phyloP scores from a whole-genome alignment of 2,888 invertebrate genomes.

The Sthenelais limicola region DNA sequence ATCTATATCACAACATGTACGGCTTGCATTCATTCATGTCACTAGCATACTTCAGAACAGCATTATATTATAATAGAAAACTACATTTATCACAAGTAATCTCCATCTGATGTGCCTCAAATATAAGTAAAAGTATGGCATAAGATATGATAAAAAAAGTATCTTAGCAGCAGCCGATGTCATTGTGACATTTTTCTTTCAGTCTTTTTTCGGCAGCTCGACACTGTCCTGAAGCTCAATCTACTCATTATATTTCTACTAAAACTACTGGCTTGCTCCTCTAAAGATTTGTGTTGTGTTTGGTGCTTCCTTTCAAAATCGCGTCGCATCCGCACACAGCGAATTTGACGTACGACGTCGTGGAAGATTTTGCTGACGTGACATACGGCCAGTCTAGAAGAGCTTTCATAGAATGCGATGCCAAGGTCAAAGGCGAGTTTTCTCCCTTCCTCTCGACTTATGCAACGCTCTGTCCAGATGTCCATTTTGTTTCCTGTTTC shows the following conservation, averaged over 20 bases:
- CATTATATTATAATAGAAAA: too few relatives aligned
- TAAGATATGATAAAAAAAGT: too few relatives aligned
- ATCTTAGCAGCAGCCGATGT: background rate
- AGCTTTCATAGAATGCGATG: constrained; percentile 43
- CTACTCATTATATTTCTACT: constrained; percentile 23
- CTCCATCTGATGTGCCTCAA: too few relatives aligned
- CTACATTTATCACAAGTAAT: too few relatives aligned
- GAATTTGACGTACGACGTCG: constrained; percentile 42
- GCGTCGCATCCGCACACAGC: constrained; percentile 34
- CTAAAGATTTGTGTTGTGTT: background rate
- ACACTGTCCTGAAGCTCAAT: constrained; percentile 17
- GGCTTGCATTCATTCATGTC: too few relatives aligned
- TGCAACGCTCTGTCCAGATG: constrained; percentile 19
- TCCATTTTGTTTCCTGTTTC: constrained; percentile 44
- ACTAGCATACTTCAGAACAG: too few relatives aligned
- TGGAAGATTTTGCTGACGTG: constrained; percentile 43
- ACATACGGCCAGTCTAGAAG: constrained; percentile 7
- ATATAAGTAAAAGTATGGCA: too few relatives aligned
- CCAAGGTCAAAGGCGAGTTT: constrained; percentile 42
- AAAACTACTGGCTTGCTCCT: constrained; percentile 4
- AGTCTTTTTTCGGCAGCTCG: constrained; percentile 15
- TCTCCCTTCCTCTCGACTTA: constrained; percentile 36
- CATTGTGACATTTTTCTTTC: constrained; percentile 27
- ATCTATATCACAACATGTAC: too few relatives aligned
- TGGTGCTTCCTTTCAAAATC: constrained; percentile 26